Evolutionary conservation across 1,140 invertebrate genomes (phyloP).

Genomic region (Macrocentrus cingulum): DNA sequence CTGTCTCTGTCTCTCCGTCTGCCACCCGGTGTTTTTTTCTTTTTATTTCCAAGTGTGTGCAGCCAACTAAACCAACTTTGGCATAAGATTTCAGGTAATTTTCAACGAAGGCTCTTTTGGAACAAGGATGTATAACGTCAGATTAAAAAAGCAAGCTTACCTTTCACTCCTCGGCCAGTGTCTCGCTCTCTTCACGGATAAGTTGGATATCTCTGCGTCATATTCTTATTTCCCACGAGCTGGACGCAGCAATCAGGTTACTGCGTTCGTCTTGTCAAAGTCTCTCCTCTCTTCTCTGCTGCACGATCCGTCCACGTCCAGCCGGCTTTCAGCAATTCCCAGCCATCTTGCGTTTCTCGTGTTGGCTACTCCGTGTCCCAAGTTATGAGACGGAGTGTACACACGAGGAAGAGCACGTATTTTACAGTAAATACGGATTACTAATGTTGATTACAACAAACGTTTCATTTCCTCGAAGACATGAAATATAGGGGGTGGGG

Average conservation of each 20-base stretch:
- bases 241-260: slow-evolving; percentile 34
- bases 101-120: too few species aligned
- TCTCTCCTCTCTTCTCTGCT: not conserved
- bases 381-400: not conserved
- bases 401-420: not conserved
- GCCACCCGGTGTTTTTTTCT: too few species aligned
- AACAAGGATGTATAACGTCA: too few species aligned
- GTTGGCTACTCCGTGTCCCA: slow-evolving; percentile 1
- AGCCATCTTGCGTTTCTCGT: slow-evolving; percentile 47
- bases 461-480: too few species aligned
- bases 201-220: slow-evolving; percentile 43
- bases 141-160: slow-evolving; percentile 24
- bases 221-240: slow-evolving; percentile 42
- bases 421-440: not conserved
- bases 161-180: slow-evolving; percentile 47
- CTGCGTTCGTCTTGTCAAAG: slow-evolving; percentile 5
- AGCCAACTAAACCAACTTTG: too few species aligned
- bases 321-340: slow-evolving; percentile 37
- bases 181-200: slow-evolving; percentile 47
- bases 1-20: too few species aligned
- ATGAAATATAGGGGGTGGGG: too few species aligned
- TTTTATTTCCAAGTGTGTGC: too few species aligned
- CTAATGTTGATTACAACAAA: too few species aligned
- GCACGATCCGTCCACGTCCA: not conserved
- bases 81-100: too few species aligned